Base-by-base conservation (phyloP, 2,113 vertebrate genomes). In the Misgurnus anguillicaudatus region DNA sequence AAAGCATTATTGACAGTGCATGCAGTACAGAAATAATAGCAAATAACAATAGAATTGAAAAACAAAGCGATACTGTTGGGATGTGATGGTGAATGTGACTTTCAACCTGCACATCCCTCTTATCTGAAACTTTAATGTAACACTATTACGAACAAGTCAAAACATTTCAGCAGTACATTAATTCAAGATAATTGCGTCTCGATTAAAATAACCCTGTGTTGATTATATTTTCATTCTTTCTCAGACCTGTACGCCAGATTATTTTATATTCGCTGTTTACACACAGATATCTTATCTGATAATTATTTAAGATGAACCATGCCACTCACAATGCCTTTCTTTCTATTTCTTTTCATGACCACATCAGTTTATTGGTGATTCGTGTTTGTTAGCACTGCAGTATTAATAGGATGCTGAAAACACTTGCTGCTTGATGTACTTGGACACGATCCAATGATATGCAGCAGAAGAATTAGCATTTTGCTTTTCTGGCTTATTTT, bases 381-480 rank as follows among this genome's bases (percentile, higher is more conserved):
- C 53, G 57, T 78, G 57, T 81, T 75, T 77, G 64, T 71, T 71
- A 63, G 73, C 71, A 21, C n/a, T 71, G 69, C 62, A 48, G 73
- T 68, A 80, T 64, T 83, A 64, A 68, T 79, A 68, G 51, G 70
- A 75, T 11, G 9, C 31, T 19, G 21, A 71, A 48, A 36, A 79
- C 39, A 73, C 61, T 38, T 36, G 69, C 69, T 75, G 66, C 61
- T 75, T 78, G 41, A 47, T 62, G 60, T 74, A 53, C 78, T 69
- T 76, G 84, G 78, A 83, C 60, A 16, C 48, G 55, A 62, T 71
- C 82, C 82, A 86, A 70, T 67, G 65, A 71, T 60, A 73, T 82
- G 66, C 73, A 38, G 78, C 36, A 38, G 62, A 48, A 45, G 80
- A 70, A 86, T 82, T 73, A 75, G 74, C 82, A 84, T 86, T 80